Base-by-base conservation (phyloP, 1,140 invertebrate genomes). In the Elysia chlorotica region DNA sequence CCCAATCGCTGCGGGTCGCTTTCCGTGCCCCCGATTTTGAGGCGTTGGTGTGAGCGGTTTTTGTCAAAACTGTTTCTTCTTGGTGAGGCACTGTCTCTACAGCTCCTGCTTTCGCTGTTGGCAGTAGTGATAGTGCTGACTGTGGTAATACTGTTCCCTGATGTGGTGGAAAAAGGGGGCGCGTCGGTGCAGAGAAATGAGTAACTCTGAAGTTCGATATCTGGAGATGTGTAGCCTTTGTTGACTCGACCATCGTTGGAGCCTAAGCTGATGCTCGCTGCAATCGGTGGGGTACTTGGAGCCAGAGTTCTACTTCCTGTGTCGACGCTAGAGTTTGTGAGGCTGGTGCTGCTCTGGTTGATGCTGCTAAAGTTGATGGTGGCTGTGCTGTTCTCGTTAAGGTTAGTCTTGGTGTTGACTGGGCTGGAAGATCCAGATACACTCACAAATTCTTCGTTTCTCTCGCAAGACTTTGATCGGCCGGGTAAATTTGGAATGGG, bases 181-280 rank as follows among this genome's bases (percentile, higher is more conserved):
- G n/a, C n/a, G n/a, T n/a, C n/a, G n/a, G n/a, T n/a, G n/a, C n/a
- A n/a, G n/a, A n/a, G n/a, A n/a, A n/a, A n/a, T n/a, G n/a, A 73
- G 69, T 82, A 82, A 68, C 72, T 79, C 30, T 83, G 78, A 21
- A 83, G 75, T 76, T 84, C 83, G 53, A 82, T 83, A 74, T 84
- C 81, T n/a, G 81, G 83, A 23, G 81, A 83, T 19, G 79, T 83
- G 72, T 84, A 84, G 2, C 80, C 81, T 25, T 75, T 61, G 74
- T 84, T 84, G 70, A 83, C 78, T 10, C 79, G 71, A 36, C 82
- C 82, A 76, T 81, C 81, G 48, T 70, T 75, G 30, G 38, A 30
- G n/a, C 57, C 61, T 54, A 38, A 35, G 21, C 19, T 57, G 6
- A 1, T 33, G 57, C 19, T 23, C 53, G 21, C 31, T 65, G 31